These are phyloP conservation scores for Microchrysa polita DNA, from an alignment of 2,888 invertebrate genomes.

Conservation along the genomic window DNA sequence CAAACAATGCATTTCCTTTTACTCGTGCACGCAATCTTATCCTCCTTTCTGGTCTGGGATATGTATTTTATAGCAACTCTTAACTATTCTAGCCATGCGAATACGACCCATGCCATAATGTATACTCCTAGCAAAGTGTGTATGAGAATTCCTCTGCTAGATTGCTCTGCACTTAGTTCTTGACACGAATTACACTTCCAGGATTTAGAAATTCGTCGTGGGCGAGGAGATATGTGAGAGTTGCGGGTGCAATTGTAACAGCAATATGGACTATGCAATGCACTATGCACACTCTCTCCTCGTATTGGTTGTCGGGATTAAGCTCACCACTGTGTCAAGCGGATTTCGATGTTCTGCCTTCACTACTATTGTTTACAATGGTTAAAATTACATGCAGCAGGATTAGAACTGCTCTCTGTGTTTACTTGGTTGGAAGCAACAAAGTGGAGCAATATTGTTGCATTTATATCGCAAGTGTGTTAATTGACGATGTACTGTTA, in stretches of 20 bases:
- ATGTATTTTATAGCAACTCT: slow-evolving; percentile 3
- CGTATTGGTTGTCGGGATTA: not conserved
- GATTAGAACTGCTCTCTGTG: too few species aligned
- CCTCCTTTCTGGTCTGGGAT: not conserved
- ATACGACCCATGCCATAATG: not conserved
- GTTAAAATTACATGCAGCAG: not conserved
- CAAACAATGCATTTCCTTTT: slow-evolving; percentile 11
- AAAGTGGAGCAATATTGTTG: too few species aligned
- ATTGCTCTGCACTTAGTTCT: slow-evolving; percentile 9
- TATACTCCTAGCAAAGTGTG: not conserved
- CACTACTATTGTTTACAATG: not conserved
- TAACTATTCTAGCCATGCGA: not conserved
- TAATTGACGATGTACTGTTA: too few species aligned
- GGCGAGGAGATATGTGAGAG: not conserved
- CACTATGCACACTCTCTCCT: not conserved
- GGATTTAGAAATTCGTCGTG: not conserved
- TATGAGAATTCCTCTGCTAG: not conserved
- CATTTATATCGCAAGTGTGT: too few species aligned
- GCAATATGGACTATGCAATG: too few species aligned
- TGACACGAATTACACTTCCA: slow-evolving; percentile 1
- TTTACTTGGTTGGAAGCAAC: too few species aligned
- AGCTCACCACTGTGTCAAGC: slow-evolving; percentile 10
- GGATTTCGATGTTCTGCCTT: not conserved
- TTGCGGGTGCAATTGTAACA: too few species aligned
- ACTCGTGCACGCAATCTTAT: not conserved